Conservation (phyloP, 2,113 vertebrate genomes). For the Cettia cetti region DNA sequence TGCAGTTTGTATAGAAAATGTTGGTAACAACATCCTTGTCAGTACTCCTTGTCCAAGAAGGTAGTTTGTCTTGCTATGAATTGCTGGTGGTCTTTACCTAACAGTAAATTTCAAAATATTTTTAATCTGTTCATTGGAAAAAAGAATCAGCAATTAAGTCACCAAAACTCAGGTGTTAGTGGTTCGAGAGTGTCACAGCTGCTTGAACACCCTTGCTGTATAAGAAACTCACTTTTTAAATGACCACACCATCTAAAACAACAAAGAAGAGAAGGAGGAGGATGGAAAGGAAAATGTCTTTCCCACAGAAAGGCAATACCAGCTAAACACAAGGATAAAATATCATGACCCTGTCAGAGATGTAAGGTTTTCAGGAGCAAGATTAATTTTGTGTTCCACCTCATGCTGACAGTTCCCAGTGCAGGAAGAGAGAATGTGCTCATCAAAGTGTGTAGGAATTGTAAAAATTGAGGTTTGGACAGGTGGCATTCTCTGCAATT, state of each 20-base stretch:
- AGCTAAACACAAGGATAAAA: not conserved
- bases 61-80: not conserved
- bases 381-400: not conserved
- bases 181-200: not conserved
- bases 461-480: not conserved
- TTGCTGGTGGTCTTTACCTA: not conserved
- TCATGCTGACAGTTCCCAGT: not conserved
- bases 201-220: not conserved
- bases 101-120: not conserved
- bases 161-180: not conserved
- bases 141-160: not conserved
- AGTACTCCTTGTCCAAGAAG: not conserved
- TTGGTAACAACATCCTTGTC: not conserved
- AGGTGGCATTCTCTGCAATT: not conserved
- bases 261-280: not conserved
- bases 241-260: not conserved
- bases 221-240: not conserved
- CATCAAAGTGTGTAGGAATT: not conserved
- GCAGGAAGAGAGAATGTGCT: not conserved
- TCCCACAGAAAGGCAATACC: not conserved
- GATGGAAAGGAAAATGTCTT: not conserved
- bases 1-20: not conserved
- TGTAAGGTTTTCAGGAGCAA: not conserved
- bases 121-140: not conserved
- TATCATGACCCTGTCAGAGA: not conserved